These are phyloP conservation scores for Allobates femoralis DNA, from an alignment of 2,797 vertebrate species.

Conservation along the genomic window DNA sequence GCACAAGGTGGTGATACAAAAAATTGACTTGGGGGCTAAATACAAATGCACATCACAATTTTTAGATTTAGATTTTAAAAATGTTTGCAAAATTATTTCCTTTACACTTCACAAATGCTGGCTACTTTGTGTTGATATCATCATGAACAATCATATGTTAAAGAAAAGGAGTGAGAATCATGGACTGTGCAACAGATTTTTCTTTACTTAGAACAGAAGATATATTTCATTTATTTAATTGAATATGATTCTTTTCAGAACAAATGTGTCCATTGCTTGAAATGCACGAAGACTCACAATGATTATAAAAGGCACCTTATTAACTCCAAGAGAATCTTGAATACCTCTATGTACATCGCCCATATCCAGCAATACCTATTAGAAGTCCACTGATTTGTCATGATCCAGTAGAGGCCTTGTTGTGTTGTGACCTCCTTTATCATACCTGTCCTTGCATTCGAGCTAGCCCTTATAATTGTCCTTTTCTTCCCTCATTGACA, in stretches of 20 bases:
- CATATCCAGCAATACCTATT: constrained; percentile 33
- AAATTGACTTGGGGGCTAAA: too few species aligned
- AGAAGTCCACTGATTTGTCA: constrained; percentile 37
- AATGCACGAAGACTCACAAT: constrained; percentile 31
- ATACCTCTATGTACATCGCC: background rate
- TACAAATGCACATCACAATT: too few species aligned
- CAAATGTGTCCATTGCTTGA: background rate
- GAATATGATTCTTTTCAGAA: constrained; percentile 7
- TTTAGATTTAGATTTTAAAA: too few species aligned
- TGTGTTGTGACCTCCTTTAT: background rate
- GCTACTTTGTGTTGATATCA: too few species aligned
- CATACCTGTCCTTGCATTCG: constrained; percentile 1
- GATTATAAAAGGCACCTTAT: constrained; percentile 57
- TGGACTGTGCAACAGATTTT: constrained; percentile 16
- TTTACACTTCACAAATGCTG: too few species aligned
- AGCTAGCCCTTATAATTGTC: constrained; percentile 54
- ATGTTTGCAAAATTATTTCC: too few species aligned
- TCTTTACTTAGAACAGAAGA: constrained; percentile 29
- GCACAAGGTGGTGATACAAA: too few species aligned
- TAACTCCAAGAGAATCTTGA: constrained; percentile 13
- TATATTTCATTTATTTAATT: constrained; percentile 33
- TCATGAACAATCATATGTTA: too few species aligned
- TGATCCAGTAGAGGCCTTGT: background rate
- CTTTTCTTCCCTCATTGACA: background rate
- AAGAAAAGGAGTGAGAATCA: background rate